phyloP scores from a whole-genome alignment of 2,113 vertebrate genomes.

The Climacteris rufus region DNA sequence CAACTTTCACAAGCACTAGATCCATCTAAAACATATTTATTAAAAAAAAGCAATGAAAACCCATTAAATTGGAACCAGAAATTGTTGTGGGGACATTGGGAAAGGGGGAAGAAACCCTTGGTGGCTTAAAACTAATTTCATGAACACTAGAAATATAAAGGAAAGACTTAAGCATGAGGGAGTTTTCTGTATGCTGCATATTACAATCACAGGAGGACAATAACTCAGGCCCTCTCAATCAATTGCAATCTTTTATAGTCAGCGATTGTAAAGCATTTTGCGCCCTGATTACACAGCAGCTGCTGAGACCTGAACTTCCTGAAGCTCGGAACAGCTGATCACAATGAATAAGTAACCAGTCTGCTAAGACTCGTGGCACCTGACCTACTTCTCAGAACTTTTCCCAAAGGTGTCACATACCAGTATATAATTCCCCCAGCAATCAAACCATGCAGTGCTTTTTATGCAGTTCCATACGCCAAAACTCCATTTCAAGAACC shows the following conservation, averaged over 20 bases:
- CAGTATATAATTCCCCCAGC: background rate
- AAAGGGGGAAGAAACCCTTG: background rate
- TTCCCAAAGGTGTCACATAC: constrained; percentile 34
- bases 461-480: background rate
- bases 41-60: background rate
- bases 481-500: constrained; percentile 5
- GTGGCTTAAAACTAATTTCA: constrained; percentile 46
- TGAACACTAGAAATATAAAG: constrained; percentile 17
- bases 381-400: constrained; percentile 46
- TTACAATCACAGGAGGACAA: constrained; percentile 40
- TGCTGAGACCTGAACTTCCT: constrained; percentile 54
- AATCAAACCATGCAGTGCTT: background rate
- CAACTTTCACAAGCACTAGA: background rate
- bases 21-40: background rate
- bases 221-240: constrained; percentile 53
- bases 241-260: constrained; percentile 36
- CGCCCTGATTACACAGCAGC: constrained; percentile 41
- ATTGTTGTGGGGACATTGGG: background rate
- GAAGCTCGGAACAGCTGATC: constrained; percentile 52
- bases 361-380: constrained; percentile 12
- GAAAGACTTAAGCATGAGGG: constrained; percentile 20
- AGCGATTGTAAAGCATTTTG: constrained; percentile 35
- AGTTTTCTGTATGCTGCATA: background rate
- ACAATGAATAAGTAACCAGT: constrained; percentile 38
- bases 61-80: constrained; percentile 38